Evolutionary conservation across 2,888 invertebrate genomes (phyloP).

Genomic region (Leptopilina myrica): DNA sequence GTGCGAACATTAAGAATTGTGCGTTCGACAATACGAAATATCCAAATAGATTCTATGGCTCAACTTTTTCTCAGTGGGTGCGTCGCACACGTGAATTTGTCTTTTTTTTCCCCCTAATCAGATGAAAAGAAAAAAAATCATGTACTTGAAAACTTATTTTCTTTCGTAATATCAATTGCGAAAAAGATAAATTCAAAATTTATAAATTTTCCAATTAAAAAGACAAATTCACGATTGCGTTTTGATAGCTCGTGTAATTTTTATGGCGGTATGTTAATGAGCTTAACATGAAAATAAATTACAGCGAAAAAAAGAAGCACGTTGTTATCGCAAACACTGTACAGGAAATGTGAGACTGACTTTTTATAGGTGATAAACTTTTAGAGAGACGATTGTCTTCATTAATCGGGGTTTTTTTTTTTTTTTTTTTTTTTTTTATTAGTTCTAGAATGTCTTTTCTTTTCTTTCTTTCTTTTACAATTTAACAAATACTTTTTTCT

Average conservation of each 20-base stretch:
- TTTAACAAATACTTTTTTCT: neutral
- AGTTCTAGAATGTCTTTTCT: constrained; percentile 7
- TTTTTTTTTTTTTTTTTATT: constrained; percentile 4
- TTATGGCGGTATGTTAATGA: constrained; percentile 27
- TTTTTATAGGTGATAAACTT: constrained; percentile 63
- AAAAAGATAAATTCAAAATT: neutral
- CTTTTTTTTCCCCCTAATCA: neutral
- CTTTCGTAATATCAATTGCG: constrained; percentile 18
- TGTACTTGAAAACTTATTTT: neutral
- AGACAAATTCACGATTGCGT: constrained; percentile 30
- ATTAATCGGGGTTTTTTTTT: constrained; percentile 26
- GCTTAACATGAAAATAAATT: constrained; percentile 49
- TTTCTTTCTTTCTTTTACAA: constrained; percentile 19
- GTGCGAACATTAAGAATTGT: constrained; percentile 17
- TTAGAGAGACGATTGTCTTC: constrained; percentile 33
- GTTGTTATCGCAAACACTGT: constrained; percentile 54
- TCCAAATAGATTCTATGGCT: constrained; percentile 32
- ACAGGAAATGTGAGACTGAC: constrained; percentile 72
- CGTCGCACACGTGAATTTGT: constrained; percentile 31
- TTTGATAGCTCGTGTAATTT: constrained; percentile 24
- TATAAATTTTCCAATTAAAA: neutral
- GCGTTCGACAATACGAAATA: constrained; percentile 34
- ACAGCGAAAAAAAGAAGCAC: constrained; percentile 47
- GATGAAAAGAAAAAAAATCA: neutral
- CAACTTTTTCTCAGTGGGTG: constrained; percentile 41